Conservation (phyloP, 1,140 invertebrate genomes). For the Coboldia fuscipes region DNA sequence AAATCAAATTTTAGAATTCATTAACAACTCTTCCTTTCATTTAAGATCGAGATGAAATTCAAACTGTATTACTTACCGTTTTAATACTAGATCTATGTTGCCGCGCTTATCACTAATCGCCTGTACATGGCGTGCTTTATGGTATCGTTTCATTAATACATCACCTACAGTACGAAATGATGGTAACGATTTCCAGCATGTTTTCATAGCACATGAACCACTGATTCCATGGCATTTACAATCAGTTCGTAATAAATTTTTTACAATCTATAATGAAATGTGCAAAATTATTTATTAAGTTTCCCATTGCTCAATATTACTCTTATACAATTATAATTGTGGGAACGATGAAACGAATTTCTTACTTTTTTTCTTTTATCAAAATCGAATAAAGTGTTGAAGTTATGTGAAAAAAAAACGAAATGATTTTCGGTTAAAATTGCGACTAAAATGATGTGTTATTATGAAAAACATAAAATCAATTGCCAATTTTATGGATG, state of each 20-base stretch:
- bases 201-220: constrained; percentile 82
- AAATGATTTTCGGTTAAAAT: no score
- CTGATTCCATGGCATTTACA: constrained; percentile 95
- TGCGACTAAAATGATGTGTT: no score
- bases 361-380: no score
- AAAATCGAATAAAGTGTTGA: no score
- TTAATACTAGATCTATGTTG: constrained; percentile 25
- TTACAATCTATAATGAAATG: constrained; percentile 47
- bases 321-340: neutral
- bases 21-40: no score
- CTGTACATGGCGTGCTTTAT: constrained; percentile 52
- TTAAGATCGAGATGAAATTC: no score
- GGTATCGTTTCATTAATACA: constrained; percentile 62
- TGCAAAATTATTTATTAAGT: constrained; percentile 2
- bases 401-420: no score
- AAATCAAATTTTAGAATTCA: no score
- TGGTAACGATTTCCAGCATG: constrained; percentile 82
- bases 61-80: constrained; percentile 19
- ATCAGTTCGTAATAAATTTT: constrained; percentile 55
- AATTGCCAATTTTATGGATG: no score
- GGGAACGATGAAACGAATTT: neutral
- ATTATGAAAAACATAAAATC: no score
- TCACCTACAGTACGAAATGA: constrained; percentile 67
- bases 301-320: no score
- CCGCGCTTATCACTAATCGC: constrained; percentile 23